Percentiles rank a stretch among this genome's conserved stretches.
Conservation (phyloP, 2,797 vertebrate species). For the Anabas testudineus region DNA sequence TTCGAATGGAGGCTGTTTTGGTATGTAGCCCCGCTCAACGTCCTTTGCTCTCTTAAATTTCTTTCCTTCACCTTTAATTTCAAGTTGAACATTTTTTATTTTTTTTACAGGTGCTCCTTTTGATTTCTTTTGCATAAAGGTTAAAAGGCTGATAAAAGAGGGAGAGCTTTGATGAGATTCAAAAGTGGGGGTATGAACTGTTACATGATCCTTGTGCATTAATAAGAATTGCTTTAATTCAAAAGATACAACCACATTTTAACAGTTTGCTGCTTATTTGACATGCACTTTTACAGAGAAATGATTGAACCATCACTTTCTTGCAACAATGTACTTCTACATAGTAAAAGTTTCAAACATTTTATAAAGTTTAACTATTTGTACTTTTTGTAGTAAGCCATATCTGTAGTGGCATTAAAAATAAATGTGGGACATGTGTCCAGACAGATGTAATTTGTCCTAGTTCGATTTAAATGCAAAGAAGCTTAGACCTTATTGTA, state of each 20-base stretch:
- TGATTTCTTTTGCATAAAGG: conserved; percentile 9
- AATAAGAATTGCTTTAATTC: conserved; percentile 14
- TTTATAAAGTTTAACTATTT: conserved; percentile 15
- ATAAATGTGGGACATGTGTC: background rate
- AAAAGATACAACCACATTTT: conserved; percentile 12
- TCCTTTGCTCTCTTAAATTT: conserved; percentile 19
- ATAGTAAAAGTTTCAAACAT: conserved; percentile 6
- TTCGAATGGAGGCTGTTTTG: conserved; percentile 20
- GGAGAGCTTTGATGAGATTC: conserved; percentile 28
- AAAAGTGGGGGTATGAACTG: background rate
- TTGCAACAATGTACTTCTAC: background rate
- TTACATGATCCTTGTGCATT: conserved; percentile 26
- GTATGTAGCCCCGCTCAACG: background rate
- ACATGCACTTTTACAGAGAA: conserved; percentile 1
- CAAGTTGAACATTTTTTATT: conserved; percentile 4
- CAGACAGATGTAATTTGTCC: no score
- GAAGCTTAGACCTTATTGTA: no score
- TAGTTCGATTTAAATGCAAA: no score
- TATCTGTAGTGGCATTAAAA: conserved; percentile 19
- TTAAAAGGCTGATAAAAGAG: conserved; percentile 3
- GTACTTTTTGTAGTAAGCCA: conserved; percentile 18
- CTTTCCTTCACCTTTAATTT: conserved; percentile 20
- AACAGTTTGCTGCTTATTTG: conserved; percentile 1
- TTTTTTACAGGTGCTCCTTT: conserved; percentile 10
- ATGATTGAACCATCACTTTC: background rate